Base-by-base conservation (phyloP, 2,888 invertebrate genomes). In the Cosmopolites sordidus region DNA sequence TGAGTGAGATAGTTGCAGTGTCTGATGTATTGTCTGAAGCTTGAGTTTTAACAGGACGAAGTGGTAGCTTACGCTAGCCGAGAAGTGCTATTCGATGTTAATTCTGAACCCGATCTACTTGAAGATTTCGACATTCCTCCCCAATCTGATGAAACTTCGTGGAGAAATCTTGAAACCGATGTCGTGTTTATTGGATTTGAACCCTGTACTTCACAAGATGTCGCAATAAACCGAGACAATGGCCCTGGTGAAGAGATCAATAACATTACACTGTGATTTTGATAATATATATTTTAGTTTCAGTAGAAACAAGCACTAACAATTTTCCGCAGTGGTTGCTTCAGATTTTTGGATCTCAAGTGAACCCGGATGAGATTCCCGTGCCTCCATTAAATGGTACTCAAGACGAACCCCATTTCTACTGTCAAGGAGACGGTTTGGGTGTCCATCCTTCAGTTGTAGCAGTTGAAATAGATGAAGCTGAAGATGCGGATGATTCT, bases 371-470 rank as follows among this genome's bases (percentile, higher is more conserved):
- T 18, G 59, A 60, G n/a, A 64, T 61, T 14, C 50, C 56, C 9
- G 11, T 16, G 2, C 11, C 43, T 8, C 22, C 27, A 8, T 14
- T 18, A 8, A 30, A 33, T 18, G 45, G 41, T 14, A 15, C 16
- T 2, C 27, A 6, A 12, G 27, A 12, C 14, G 73, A 71, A 54
- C 69, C 73, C 2, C 72, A 74, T 64, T 73, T 71, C 58, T 74
- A 73, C 53, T 73, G 73, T 51, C 74, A 74, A 62, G 74, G 74
- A n/a, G 74, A 74, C 56, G 74, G 74, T 9, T 57, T 74, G 65
- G 73, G 73, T 12, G 72, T 74, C 15, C 73, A 74, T 64, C 72
- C 73, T 1, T 73, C 73, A 2, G 64, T 70, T 30, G 60, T 69
- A 38, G 69, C 69, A 11, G 64, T 69, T 1, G 68, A 70, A 50